Base-by-base conservation (phyloP, 2,797 vertebrate species). In the Typhlichthys eigenmanni region DNA sequence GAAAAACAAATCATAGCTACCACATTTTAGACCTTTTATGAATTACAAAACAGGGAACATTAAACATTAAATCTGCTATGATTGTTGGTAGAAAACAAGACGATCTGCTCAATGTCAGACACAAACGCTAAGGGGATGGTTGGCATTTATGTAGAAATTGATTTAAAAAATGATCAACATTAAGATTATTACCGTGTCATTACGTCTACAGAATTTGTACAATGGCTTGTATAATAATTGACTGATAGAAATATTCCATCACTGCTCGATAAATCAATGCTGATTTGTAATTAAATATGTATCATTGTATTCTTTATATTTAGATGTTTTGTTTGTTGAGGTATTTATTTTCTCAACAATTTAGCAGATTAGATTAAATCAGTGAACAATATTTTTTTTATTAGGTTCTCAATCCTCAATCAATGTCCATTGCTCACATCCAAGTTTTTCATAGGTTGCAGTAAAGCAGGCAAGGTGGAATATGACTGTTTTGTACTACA, bases 191-290 rank as follows among this genome's bases (percentile, higher is more conserved):
- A 55, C 60, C 51, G 32, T 49, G 62, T 64, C 63, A 62, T 66
- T 17, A 3, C 47, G 62, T 62, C 47, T 43, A 66, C 29, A 55
- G 9, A 60, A 62, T 13, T 6, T 75, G 60, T 73, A 63, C 17
- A 63, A 74, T 62, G 58, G 63, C 29, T 47, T 79, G 49, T 62
- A 71, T 64, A 75, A 65, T 65, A 61, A 70, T 47, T 53, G 64
- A 34, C 56, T 69, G 4, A 55, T 75, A 47, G 29, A 49, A n/a
- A 14, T 48, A 53, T 48, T 50, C 50, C 69, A 65, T 68, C 45
- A 60, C 57, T n/a, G 47, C 59, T 13, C 67, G 53, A 48, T 47
- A 9, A 8, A 43, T 43, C 9, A 4, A 7, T 43, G 9, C 53
- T 45, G 50, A 57, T 49, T 68, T 6, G 66, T 55, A 47, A 52